Evolutionary conservation across 2,113 vertebrate species (phyloP).

Genomic region (Anarhynchus alexandrinus): DNA sequence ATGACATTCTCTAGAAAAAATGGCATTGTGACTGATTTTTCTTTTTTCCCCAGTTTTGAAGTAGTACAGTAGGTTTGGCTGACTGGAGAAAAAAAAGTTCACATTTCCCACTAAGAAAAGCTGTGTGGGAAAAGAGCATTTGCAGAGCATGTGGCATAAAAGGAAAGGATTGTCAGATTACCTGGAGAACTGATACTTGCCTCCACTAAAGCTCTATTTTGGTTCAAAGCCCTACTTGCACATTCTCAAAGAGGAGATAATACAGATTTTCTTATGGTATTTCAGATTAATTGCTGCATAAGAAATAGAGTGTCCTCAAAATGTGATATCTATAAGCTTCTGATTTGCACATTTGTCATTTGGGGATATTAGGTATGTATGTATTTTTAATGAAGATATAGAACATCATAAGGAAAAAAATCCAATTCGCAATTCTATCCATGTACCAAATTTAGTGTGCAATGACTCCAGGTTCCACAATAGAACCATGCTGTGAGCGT

Average conservation of each 20-base stretch:
- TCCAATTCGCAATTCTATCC: neutral
- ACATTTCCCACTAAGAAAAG: neutral
- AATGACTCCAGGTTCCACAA: neutral
- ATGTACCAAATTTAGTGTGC: neutral
- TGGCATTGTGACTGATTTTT: too few species aligned
- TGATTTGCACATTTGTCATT: neutral
- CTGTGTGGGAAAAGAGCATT: neutral
- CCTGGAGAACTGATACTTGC: constrained; percentile 22
- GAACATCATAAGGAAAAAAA: neutral
- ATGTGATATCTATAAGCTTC: neutral
- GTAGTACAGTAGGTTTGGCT: neutral
- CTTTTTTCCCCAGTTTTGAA: neutral
- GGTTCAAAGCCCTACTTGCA: constrained; percentile 17
- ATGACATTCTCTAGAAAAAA: neutral
- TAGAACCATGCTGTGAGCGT: neutral
- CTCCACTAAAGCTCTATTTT: constrained; percentile 30
- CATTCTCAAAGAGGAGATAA: constrained; percentile 10
- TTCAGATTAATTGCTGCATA: constrained; percentile 6
- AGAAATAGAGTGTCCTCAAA: neutral
- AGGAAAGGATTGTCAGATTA: constrained; percentile 40
- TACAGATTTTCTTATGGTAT: neutral
- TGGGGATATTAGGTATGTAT: neutral
- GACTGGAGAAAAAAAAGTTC: neutral
- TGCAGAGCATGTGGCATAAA: neutral
- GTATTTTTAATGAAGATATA: neutral